These are phyloP conservation scores for Ciconia boyciana DNA, from an alignment of 2,113 vertebrate genomes.

Conservation along the genomic window DNA sequence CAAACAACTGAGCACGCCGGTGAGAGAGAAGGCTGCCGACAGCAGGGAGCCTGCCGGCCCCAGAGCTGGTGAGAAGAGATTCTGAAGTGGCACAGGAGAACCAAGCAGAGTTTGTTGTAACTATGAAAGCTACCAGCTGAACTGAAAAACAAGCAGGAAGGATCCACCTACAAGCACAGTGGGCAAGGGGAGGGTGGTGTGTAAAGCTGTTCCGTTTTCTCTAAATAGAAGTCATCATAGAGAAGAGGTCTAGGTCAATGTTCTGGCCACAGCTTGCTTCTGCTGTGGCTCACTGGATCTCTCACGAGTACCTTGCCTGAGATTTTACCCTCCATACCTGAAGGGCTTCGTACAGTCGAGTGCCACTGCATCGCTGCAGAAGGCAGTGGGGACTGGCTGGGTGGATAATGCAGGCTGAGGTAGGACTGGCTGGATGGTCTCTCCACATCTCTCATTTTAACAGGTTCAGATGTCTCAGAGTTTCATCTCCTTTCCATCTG, in stretches of 20 bases:
- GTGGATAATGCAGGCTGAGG: background rate
- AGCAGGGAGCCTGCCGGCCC: background rate
- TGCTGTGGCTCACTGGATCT: background rate
- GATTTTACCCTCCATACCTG: background rate
- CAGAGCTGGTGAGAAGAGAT: background rate
- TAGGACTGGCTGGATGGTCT: background rate
- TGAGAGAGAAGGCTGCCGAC: background rate
- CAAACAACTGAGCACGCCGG: fast-evolving
- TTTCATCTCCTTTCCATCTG: background rate
- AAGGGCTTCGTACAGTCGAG: background rate
- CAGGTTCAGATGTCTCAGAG: background rate
- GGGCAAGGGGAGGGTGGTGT: background rate
- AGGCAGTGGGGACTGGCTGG: background rate
- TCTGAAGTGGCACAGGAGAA: background rate
- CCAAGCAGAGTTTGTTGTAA: background rate
- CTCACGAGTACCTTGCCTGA: background rate
- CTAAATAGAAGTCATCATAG: background rate
- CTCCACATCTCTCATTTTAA: background rate
- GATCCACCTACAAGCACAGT: background rate
- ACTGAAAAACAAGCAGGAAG: background rate
- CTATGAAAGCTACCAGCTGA: background rate
- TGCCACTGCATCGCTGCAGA: background rate
- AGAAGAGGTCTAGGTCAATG: background rate
- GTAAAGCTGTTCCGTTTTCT: background rate
- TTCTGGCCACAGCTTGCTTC: background rate